Evolutionary conservation across 2,888 invertebrate species (phyloP).

Genomic region (Cephalotes varians): DNA sequence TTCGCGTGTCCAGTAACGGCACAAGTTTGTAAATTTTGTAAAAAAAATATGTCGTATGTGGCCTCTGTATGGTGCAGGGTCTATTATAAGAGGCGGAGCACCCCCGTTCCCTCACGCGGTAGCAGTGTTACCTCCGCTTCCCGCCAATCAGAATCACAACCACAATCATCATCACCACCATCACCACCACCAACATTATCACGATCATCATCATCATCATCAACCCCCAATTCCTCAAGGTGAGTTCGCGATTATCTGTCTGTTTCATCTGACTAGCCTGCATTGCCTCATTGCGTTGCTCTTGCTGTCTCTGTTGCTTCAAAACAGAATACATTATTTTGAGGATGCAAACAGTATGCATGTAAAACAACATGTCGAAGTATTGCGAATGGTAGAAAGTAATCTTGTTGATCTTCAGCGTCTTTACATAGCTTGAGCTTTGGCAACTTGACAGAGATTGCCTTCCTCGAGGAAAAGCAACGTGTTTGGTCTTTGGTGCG

Average conservation of each 20-base stretch:
- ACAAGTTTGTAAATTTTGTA: slow-evolving; percentile 65
- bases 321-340: slow-evolving; percentile 45
- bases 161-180: slow-evolving; percentile 81
- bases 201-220: slow-evolving; percentile 77
- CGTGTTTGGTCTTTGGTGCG: slow-evolving; percentile 24
- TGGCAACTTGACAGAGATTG: not conserved
- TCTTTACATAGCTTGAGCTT: slow-evolving; percentile 28
- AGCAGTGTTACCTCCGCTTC: slow-evolving; percentile 88
- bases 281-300: slow-evolving; percentile 42
- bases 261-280: slow-evolving; percentile 48
- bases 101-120: slow-evolving; percentile 88
- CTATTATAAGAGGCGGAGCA: slow-evolving; percentile 83
- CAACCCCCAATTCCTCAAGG: slow-evolving; percentile 84
- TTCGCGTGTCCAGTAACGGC: slow-evolving; percentile 29
- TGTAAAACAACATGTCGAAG: not conserved
- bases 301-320: slow-evolving; percentile 6
- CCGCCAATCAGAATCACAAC: slow-evolving; percentile 81
- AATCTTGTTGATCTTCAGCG: not conserved
- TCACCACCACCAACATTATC: slow-evolving; percentile 81
- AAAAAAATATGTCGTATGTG: slow-evolving; percentile 74
- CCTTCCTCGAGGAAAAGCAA: slow-evolving; percentile 44
- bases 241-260: slow-evolving; percentile 76
- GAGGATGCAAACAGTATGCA: slow-evolving; percentile 32
- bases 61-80: slow-evolving; percentile 83
- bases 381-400: slow-evolving; percentile 22